Percentiles rank a stretch among this genome's conserved stretches.
phyloP scores from a whole-genome alignment of 2,113 vertebrate species.

The Calypte anna region DNA sequence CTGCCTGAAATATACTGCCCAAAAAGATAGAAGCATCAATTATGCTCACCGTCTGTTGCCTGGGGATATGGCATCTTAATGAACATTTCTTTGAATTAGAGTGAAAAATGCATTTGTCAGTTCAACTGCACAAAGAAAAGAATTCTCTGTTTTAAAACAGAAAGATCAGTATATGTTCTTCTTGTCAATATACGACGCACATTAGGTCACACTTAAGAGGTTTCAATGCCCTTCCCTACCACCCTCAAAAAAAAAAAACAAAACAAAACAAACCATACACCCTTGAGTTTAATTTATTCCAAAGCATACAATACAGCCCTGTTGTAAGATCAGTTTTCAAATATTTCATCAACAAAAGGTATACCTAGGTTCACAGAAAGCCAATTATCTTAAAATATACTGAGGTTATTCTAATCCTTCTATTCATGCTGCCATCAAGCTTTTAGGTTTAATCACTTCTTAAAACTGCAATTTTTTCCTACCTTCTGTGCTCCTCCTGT shows the following conservation, averaged over 20 bases:
- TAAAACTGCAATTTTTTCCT: not conserved
- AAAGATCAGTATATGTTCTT: constrained; percentile 41
- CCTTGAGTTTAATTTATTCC: constrained; percentile 41
- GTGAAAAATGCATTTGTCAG: constrained; percentile 83
- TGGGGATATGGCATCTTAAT: constrained; percentile 76
- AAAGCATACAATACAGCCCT: not conserved
- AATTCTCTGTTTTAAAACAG: constrained; percentile 4
- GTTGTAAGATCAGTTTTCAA: not conserved
- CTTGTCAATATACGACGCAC: not conserved
- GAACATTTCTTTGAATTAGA: constrained; percentile 81
- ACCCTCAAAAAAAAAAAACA: not conserved
- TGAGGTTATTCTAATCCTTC: constrained; percentile 4
- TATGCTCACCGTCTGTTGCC: constrained; percentile 79
- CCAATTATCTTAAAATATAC: constrained; percentile 12
- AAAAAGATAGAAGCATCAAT: constrained; percentile 81
- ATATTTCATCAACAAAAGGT: not conserved
- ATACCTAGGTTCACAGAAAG: not conserved
- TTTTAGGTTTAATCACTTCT: constrained; percentile 9
- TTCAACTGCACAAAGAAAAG: constrained; percentile 45
- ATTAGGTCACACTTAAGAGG: constrained; percentile 7
- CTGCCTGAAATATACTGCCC: constrained; percentile 64
- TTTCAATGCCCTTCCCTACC: not conserved
- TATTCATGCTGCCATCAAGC: not conserved
- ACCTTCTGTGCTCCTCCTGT: not conserved
- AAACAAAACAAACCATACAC: not conserved